These are phyloP conservation scores for Drosophila pectinifera DNA, from an alignment of 1,140 invertebrate species.

Conservation along the genomic window DNA sequence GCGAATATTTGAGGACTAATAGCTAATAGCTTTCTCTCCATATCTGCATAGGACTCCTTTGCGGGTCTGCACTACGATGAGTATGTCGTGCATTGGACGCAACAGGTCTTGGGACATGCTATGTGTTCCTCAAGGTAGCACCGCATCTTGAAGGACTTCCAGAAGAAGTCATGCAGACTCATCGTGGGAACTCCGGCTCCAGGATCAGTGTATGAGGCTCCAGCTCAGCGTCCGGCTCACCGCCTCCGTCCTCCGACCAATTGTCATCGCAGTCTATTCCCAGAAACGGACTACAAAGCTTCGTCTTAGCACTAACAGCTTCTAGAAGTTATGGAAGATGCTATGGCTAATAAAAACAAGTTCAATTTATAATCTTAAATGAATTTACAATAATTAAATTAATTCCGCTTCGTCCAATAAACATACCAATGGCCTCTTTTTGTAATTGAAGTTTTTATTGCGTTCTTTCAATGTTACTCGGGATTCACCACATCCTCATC, in stretches of 20 bases:
- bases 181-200: slow-evolving; percentile 38
- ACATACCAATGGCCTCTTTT: not conserved
- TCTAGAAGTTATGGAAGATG: slow-evolving; percentile 77
- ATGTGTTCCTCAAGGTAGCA: too few species aligned
- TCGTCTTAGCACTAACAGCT: slow-evolving; percentile 71
- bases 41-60: slow-evolving; percentile 61
- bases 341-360: too few species aligned
- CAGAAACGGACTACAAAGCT: slow-evolving; percentile 72
- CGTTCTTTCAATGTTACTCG: slow-evolving; percentile 40
- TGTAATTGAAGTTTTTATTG: slow-evolving; percentile 39
- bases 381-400: too few species aligned
- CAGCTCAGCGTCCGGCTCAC: slow-evolving; percentile 20
- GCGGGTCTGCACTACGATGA: slow-evolving; percentile 85
- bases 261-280: slow-evolving; percentile 76
- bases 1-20: too few species aligned
- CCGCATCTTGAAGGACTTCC: too few species aligned
- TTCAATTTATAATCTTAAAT: too few species aligned
- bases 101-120: too few species aligned
- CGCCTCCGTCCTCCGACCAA: slow-evolving; percentile 67
- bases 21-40: not conserved
- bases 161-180: too few species aligned
- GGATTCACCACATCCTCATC: slow-evolving; percentile 27
- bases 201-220: slow-evolving; percentile 12
- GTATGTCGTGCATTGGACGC: slow-evolving; percentile 87
- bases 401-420: too few species aligned